A percentile compares a stretch with the other conserved stretches of the same genome.
Conservation (phyloP, 2,888 invertebrate genomes). For the Sacculina carcini region DNA sequence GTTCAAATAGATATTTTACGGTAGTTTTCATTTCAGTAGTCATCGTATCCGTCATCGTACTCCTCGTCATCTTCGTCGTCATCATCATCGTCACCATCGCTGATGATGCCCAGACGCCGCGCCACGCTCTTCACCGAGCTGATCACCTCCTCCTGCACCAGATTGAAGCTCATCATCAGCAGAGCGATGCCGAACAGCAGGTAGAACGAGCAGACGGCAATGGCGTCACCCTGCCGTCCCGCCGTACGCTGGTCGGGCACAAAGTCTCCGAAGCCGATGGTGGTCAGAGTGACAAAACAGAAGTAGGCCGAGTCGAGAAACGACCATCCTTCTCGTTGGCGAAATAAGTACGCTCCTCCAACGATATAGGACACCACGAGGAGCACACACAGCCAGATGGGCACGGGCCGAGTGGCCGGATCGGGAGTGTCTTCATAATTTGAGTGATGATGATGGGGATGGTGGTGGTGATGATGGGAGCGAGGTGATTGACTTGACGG, state of each 20-base stretch:
- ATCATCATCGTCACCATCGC: conserved; percentile 31
- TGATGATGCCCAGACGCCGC: conserved; percentile 60
- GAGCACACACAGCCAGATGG: conserved; percentile 46
- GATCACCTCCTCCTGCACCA: conserved; percentile 80
- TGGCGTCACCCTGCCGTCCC: conserved; percentile 23
- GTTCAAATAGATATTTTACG: too few species aligned
- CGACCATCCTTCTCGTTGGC: conserved; percentile 59
- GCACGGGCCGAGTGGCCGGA: conserved; percentile 37
- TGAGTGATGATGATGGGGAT: conserved; percentile 20
- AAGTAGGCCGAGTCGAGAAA: conserved; percentile 72
- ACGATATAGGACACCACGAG: conserved; percentile 68
- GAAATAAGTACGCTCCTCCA: conserved; percentile 57
- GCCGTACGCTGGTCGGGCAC: conserved; percentile 46
- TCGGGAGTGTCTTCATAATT: conserved; percentile 15
- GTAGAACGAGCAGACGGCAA: conserved; percentile 73
- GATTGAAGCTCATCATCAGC: conserved; percentile 84
- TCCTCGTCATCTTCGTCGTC: conserved; percentile 6
- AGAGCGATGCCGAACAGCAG: conserved; percentile 77
- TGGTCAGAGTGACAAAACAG: conserved; percentile 76
- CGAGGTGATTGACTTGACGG: neutral
- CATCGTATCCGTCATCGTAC: neutral
- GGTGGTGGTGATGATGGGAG: conserved; percentile 21
- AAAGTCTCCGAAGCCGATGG: conserved; percentile 75
- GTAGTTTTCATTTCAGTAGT: too few species aligned
- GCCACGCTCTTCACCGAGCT: conserved; percentile 64